Conservation (phyloP, 2,888 invertebrate genomes). For the Tiphia femorata region DNA sequence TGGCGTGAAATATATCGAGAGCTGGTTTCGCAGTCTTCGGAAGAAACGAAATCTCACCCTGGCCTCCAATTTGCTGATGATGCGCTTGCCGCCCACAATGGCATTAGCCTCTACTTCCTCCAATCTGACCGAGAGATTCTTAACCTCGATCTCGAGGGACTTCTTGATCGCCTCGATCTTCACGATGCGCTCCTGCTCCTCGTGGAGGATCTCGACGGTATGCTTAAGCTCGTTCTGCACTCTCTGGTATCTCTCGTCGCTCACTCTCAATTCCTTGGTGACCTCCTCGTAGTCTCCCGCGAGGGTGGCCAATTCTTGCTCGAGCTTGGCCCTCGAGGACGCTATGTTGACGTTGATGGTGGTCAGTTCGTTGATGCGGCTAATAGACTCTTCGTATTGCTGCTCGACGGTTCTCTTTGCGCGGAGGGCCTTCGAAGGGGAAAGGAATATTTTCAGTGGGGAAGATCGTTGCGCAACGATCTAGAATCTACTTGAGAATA, state of each 20-base stretch:
- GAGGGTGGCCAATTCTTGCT: conserved; percentile 91
- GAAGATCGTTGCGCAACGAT: neutral
- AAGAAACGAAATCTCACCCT: conserved; percentile 71
- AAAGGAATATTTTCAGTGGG: conserved; percentile 6
- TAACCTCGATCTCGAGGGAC: conserved; percentile 96
- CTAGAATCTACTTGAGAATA: neutral
- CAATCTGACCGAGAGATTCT: conserved; percentile 91
- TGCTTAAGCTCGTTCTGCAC: conserved; percentile 93
- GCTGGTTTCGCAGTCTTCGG: no score
- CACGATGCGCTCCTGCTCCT: conserved; percentile 96
- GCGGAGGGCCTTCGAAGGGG: conserved; percentile 84
- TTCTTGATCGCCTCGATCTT: conserved; percentile 98
- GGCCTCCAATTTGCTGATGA: conserved; percentile 97
- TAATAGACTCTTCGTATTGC: conserved; percentile 90
- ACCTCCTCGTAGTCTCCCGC: conserved; percentile 98
- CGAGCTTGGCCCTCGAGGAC: conserved; percentile 94
- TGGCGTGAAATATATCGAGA: no score
- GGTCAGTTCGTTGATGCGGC: conserved; percentile 94
- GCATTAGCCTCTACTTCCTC: conserved; percentile 98
- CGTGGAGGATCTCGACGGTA: conserved; percentile 93
- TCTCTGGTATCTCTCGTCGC: conserved; percentile 95
- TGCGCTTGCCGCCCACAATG: conserved; percentile 95
- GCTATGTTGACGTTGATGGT: conserved; percentile 96
- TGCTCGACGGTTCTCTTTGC: conserved; percentile 92
- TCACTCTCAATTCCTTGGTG: conserved; percentile 92